Conservation (phyloP, 2,797 vertebrate species). For the Stomatorhinus walkeri region DNA sequence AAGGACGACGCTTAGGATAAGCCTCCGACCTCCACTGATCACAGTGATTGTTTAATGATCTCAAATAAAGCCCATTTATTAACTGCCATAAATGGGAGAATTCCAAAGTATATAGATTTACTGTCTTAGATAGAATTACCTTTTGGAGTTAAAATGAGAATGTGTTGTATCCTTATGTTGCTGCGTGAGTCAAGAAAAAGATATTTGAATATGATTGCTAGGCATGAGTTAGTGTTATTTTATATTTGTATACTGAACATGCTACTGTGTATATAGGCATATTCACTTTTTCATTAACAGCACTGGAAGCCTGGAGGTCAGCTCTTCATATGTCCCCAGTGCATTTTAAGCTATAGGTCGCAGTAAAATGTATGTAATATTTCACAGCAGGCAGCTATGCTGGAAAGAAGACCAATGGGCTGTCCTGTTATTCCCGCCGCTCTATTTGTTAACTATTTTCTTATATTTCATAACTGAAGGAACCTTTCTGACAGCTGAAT, state of each 20-base stretch:
- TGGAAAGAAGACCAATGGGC: not conserved
- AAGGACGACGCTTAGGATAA: not conserved
- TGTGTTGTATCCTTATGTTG: not conserved
- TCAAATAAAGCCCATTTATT: not conserved
- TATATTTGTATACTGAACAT: not conserved
- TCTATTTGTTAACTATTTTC: not conserved
- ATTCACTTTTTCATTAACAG: not conserved
- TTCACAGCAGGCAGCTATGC: not conserved
- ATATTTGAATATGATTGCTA: not conserved
- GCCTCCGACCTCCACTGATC: not conserved
- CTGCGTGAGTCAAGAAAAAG: not conserved
- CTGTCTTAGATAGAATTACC: not conserved
- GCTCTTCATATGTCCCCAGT: not conserved
- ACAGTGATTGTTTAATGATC: constrained; percentile 3
- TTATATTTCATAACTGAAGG: not conserved
- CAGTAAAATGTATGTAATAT: not conserved
- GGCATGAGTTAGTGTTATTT: not conserved
- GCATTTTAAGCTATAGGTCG: not conserved
- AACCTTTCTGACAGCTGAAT: not conserved
- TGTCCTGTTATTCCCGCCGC: not conserved
- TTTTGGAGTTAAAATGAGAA: not conserved
- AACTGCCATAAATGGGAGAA: not conserved
- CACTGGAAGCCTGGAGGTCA: not conserved
- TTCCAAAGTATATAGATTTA: not conserved
- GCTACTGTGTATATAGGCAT: not conserved